phyloP scores from a whole-genome alignment of 2,797 vertebrate species.

The Loris lydekkerianus region DNA sequence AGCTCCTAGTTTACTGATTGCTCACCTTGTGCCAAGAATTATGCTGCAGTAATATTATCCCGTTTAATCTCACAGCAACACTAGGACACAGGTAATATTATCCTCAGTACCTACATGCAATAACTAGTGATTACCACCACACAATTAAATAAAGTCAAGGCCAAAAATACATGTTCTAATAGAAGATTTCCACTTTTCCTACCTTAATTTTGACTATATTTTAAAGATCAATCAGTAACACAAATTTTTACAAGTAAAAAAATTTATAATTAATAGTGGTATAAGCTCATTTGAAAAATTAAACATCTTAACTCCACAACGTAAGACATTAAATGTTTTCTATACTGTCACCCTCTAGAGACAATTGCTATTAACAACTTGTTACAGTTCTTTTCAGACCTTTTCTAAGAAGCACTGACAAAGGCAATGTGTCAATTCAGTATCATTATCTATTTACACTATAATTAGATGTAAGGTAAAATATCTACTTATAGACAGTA shows the following conservation, averaged over 20 bases:
- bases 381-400: background rate
- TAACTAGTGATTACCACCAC: background rate
- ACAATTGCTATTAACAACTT: background rate
- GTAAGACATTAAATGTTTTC: constrained; percentile 21
- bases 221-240: background rate
- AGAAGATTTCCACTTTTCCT: background rate
- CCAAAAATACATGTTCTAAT: background rate
- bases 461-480: background rate
- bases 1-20: background rate
- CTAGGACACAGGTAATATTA: background rate
- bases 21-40: background rate
- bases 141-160: background rate
- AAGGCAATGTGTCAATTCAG: background rate
- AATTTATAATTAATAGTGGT: background rate
- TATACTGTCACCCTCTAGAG: background rate
- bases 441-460: background rate
- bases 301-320: background rate
- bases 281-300: background rate
- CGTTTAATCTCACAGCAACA: background rate
- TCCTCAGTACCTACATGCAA: background rate
- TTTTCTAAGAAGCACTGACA: constrained; percentile 14
- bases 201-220: background rate
- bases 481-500: background rate
- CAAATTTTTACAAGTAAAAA: constrained; percentile 6
- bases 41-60: background rate